Evolutionary conservation across 2,888 invertebrate species (phyloP), one percentile per base, ranked within the genome.

Genomic region (Frankliniella intonsa): DNA sequence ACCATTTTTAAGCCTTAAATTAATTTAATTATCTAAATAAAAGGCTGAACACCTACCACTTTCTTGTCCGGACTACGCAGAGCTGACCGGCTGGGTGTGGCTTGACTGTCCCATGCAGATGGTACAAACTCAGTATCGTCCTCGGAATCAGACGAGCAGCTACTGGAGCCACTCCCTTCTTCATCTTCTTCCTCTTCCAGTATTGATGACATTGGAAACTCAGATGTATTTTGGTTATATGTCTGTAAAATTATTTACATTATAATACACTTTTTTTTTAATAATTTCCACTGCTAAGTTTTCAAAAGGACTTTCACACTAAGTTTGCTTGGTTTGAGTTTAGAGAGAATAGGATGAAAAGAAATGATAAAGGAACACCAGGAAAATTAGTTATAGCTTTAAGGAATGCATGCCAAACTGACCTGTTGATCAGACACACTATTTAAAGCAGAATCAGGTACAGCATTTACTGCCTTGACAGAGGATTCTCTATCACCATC

Each of bases 41-140:
- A 62, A 14, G 49, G 80, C 27, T 22, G 51, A 27, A 50, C 82
- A 86, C 87, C 87, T 84, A 89, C 89, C 83, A 87, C 86, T 84
- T 88, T 88, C 86, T 90, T 91, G 83, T 91, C 91, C 0, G 92
- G 91, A 81, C 91, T 91, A 83, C 91, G 90, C 25, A 95, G 88
- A 22, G 94, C 93, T 50, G 94, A 93, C 88, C 94, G 92, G 81
- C 91, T 90, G n/a, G 95, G 95, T 2, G 91, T 92, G 25, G 94
- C 92, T 86, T 92, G 91, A 85, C 93, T 93, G 88, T 95, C 93
- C 95, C 95, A 95, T 83, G 93, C 93, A 7, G 94, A 94, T 10
- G 94, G 94, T 83, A 94, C 92, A 87, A 94, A 94, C 85, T 92
- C 92, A 62, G 90, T 84, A 76, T 84, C 85, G 82, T 86, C 87